Evolutionary conservation across 23 tunicate species (phyloP), one percentile per base, ranked within the genome.

Genomic region (Aplidium turbinatum): DNA sequence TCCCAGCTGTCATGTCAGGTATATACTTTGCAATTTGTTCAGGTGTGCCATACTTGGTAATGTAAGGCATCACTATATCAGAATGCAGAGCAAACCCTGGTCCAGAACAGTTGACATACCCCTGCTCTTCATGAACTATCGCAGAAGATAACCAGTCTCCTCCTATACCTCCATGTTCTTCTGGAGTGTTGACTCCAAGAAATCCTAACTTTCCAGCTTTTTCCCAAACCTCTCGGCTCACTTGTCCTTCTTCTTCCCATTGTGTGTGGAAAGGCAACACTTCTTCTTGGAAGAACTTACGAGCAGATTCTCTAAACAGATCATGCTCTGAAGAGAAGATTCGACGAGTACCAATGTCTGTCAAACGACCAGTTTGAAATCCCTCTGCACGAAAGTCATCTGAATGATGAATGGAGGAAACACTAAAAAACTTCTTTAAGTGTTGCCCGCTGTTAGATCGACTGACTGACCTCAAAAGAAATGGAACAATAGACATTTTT

Each of bases 51-150:
- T 94, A 94, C 36, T 87, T 94, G 30, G 81, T 77, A 30, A 94
- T 82, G 77, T 94, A 94, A 24, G 99, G 99, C 89, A 84, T 82
- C 29, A 87, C 90, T 42, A 94, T 87, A 47, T 94, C 99, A 26
- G 90, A 81, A 51, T 90, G 97, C 35, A 90, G 64, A 1, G 89
- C 77, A 70, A 83, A 90, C 11, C 97, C 97, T 42, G 97, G 97
- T 6, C 97, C 97, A 4, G 96, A 70, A 42, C 85, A 83, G 40
- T 94, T 94, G 16, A 56, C 70, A 60, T 94, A 94, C 39, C 82
- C 75, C 47, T 79, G 91, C 57, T 94, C 99, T 68, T 94, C 99
- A 58, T 94, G 94, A 26, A 94, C 99, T 66, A 94, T 94, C 0
- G 78, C 82, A 74, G 96, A 82, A 11, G 95, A 87, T 36, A 94